Evolutionary conservation across 2,113 vertebrate species (phyloP).

Genomic region (Rostratula benghalensis): DNA sequence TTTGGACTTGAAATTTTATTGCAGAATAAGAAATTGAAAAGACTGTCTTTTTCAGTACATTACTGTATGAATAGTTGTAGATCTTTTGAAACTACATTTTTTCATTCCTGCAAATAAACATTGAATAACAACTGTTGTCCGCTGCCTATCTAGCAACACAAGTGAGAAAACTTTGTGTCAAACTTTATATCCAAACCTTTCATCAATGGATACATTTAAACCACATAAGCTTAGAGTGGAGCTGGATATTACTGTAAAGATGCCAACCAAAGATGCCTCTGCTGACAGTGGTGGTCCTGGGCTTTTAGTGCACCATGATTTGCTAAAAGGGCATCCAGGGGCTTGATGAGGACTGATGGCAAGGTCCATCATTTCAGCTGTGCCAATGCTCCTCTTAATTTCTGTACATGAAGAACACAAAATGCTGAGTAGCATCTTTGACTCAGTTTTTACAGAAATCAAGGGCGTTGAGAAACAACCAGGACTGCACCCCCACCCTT

Average conservation of each 20-base stretch:
- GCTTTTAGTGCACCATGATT: not conserved
- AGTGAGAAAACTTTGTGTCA: not conserved
- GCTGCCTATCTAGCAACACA: not conserved
- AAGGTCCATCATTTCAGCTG: not conserved
- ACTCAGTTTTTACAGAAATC: not conserved
- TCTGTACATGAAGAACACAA: not conserved
- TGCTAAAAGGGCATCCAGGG: no score
- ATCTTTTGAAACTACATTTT: not conserved
- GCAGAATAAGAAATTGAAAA: not conserved
- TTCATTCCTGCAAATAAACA: not conserved
- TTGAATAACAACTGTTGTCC: not conserved
- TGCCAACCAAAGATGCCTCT: not conserved
- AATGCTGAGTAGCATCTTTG: not conserved
- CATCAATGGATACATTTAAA: not conserved
- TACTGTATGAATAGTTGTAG: not conserved
- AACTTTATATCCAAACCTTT: slow-evolving; percentile 14
- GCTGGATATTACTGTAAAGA: not conserved
- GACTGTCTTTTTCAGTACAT: not conserved
- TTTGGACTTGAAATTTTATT: not conserved
- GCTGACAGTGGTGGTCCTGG: not conserved
- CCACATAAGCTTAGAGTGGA: not conserved
- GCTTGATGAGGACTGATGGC: not conserved
- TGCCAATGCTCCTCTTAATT: not conserved
- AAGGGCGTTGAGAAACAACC: not conserved
- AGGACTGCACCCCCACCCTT: not conserved